Base-by-base conservation (phyloP, 2,113 vertebrate genomes). In the Thinocorus orbignyianus region DNA sequence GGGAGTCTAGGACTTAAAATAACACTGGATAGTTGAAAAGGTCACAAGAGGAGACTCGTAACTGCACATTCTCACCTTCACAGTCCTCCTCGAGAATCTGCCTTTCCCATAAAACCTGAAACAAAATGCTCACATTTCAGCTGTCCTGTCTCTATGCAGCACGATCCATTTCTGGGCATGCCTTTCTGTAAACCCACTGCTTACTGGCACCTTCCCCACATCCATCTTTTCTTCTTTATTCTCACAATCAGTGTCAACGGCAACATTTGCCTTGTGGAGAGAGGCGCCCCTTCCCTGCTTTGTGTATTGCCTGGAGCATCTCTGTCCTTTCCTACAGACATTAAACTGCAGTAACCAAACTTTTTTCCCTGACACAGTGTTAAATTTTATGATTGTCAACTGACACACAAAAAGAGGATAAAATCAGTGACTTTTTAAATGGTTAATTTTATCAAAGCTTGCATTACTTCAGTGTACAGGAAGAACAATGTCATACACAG, bases 71-170 rank as follows among this genome's bases (percentile, higher is more conserved):
- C 46, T 66, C 51, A 81, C 60, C 72, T 81, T 81, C 87, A 74
- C 28, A 78, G 60, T 44, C 33, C 7, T 86, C 51, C 57, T 86
- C 17, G 41, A 64, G 61, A 68, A 86, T 55, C 19, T 17, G 41
- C 49, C n/a, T 84, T 71, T 89, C 69, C 33, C 65, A 71, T 13
- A 74, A 91, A 92, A 68, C 23, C 13, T 84, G 73, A 54, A 62
- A 81, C 23, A 65, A 93, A 57, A 80, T 18, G 17, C 13, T 88
- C 3, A 0, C 19, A 25, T 41, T 86, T 78, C 72, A 73, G 42
- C 26, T 46, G 44, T 13, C 6, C 39, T 57, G 16, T n/a, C 55
- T 73, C 18, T 49, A 8, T 17, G 41, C 18, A 80, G 39, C 42
- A 69, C 1, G 5, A 54, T 19, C 19, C 42, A 37, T 37, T 81